Base-by-base conservation (phyloP, 2,113 vertebrate genomes). In the Leptodactylus fuscus region DNA sequence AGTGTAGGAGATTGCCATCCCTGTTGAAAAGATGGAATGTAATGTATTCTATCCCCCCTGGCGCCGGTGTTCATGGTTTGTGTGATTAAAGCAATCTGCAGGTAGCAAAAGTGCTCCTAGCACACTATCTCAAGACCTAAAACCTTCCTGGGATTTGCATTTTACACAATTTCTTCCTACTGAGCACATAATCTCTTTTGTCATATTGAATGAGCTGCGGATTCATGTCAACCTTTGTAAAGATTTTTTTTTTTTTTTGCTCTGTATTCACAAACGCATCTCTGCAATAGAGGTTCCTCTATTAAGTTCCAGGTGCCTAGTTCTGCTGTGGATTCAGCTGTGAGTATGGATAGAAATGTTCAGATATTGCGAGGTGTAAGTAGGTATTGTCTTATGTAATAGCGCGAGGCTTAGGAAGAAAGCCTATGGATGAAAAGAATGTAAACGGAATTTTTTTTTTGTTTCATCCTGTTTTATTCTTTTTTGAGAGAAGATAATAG, bases 81-180 rank as follows among this genome's bases (percentile, higher is more conserved):
- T 65, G 78, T 62, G 58, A 75, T 70, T 80, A 76, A 87, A 81
- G 36, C 1, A 88, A 87, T 83, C 81, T 87, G 16, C 22, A 82
- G 24, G 51, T 36, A 87, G 44, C 18, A 24, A 87, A 85, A 87
- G 51, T 87, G 10, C 70, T 75, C 51, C 83, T 85, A 85, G 73
- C 22, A 86, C 77, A 22, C 44, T 85, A 85, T 85, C 83, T 85
- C 55, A 82, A 87, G 27, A 9, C 88, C 62, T 74, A 65, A 81
- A 7, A 79, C 7, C 4, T 73, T 51, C 81, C 24, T 87, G 83
- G 87, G 76, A 87, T 65, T 79, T 83, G 79, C 70, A 83, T 81
- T 87, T 87, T 85, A 85, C 75, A 85, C 84, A 81, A 85, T 85
- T 85, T 85, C 77, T 73, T 85, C 76, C 84, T 81, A 85, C 84